Conservation (phyloP, 1,140 invertebrate species). For the Aporrectodea caliginosa region DNA sequence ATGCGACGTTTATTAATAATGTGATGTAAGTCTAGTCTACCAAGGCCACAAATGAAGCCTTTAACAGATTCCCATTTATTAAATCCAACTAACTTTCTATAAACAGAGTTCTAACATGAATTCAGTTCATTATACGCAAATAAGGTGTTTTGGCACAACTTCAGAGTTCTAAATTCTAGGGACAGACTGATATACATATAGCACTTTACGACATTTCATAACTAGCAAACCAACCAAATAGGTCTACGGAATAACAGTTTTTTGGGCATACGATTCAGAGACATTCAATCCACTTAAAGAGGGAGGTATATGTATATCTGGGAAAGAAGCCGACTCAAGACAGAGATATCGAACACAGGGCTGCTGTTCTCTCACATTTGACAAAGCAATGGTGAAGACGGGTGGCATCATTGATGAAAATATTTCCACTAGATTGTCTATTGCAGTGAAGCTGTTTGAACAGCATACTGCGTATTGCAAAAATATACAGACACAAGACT, state of each 20-base stretch:
- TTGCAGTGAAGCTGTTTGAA: conserved; percentile 21
- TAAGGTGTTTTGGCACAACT: conserved; percentile 23
- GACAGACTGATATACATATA: conserved; percentile 39
- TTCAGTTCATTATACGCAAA: no score
- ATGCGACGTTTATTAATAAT: no score
- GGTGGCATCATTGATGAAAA: conserved; percentile 33
- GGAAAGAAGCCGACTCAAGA: conserved; percentile 10
- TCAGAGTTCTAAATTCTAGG: conserved; percentile 31
- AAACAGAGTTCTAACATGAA: no score
- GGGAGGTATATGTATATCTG: conserved; percentile 26
- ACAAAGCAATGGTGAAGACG: conserved; percentile 14
- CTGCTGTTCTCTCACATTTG: conserved; percentile 17
- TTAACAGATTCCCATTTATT: no score
- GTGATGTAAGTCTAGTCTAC: no score
- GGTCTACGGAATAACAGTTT: conserved; percentile 56
- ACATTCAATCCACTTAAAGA: conserved; percentile 30
- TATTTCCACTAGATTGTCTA: conserved; percentile 24
- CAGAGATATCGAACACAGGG: not conserved
- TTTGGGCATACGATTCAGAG: conserved; percentile 27
- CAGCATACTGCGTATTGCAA: conserved; percentile 15
- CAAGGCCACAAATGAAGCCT: no score
- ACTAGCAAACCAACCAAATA: conserved; percentile 57
- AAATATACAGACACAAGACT: conserved; percentile 13
- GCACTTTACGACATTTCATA: conserved; percentile 49
- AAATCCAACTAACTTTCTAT: no score